Evolutionary conservation across 2,113 vertebrate species (phyloP), one percentile per base, ranked within the genome.

Genomic region (Corythaixoides concolor): DNA sequence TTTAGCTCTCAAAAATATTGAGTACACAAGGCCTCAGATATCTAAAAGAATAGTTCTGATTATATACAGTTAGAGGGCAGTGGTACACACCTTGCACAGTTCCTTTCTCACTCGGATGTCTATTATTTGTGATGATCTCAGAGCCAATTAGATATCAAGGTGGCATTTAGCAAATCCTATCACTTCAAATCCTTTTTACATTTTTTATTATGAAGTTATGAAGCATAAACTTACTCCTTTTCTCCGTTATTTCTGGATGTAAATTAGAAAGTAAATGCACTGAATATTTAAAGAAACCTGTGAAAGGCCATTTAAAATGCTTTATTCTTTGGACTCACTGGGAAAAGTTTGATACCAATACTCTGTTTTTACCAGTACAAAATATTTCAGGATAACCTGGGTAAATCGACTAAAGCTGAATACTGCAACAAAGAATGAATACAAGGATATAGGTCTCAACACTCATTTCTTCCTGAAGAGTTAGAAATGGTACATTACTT

Each of bases 401-500:
- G 53, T 89, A 77, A 89, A 87, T 32, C 12, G 12, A 53, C 50
- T 62, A 9, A 43, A 75, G 16, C 32, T 64, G 73, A 93, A 73
- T 85, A 79, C 11, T 0, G 0, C 64, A 63, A 15, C 0, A 1
- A 87, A 52, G 56, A 87, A 93, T 81, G 8, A 81, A 75, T 68
- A 28, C 20, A 87, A 77, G 8, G 58, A 85, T 66, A n/a, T 35
- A 86, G 41, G 43, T 60, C 41, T 92, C 23, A 49, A 87, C 18
- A 67, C 12, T 86, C 5, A 64, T 89, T 90, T 90, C 52, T 87
- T 92, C 10, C 56, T 67, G 43, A 87, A 72, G 69, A 82, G 72
- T 78, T 64, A 78, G 26, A 76, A 92, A 95, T 75, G 66, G 60
- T 82, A 64, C 35, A 68, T 94, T 91, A 27, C 39, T 87, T 89